These are phyloP conservation scores for Avahi laniger DNA, from an alignment of 2,797 vertebrate genomes.

Conservation along the genomic window DNA sequence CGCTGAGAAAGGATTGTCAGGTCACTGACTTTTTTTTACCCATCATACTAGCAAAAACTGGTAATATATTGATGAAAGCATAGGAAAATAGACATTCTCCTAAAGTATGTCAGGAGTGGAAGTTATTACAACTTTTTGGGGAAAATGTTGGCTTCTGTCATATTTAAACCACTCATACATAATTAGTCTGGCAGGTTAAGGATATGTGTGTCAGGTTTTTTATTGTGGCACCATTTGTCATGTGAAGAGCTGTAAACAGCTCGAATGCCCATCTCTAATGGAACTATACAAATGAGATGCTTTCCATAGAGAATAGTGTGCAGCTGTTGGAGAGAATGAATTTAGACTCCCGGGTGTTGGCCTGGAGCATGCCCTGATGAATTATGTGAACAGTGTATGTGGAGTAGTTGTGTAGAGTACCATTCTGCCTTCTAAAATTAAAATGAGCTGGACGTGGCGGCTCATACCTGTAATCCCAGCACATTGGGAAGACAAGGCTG, in stretches of 20 bases:
- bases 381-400: rapidly evolving
- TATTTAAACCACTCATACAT: background rate
- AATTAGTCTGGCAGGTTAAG: background rate
- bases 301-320: rapidly evolving
- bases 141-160: background rate
- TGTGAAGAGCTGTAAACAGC: background rate
- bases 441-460: background rate
- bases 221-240: background rate
- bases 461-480: background rate
- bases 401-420: rapidly evolving
- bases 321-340: rapidly evolving
- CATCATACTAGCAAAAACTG: background rate
- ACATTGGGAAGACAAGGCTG: background rate
- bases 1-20: background rate
- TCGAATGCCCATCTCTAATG: background rate
- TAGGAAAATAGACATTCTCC: background rate
- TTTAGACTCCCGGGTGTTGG: background rate
- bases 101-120: background rate
- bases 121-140: background rate
- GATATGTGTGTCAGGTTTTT: background rate
- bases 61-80: no score
- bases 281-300: background rate
- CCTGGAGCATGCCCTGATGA: background rate
- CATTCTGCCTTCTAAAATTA: background rate
- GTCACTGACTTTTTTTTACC: background rate